These are phyloP conservation scores for Pandemis heparana DNA, from an alignment of 2,888 invertebrate genomes.

Conservation along the genomic window DNA sequence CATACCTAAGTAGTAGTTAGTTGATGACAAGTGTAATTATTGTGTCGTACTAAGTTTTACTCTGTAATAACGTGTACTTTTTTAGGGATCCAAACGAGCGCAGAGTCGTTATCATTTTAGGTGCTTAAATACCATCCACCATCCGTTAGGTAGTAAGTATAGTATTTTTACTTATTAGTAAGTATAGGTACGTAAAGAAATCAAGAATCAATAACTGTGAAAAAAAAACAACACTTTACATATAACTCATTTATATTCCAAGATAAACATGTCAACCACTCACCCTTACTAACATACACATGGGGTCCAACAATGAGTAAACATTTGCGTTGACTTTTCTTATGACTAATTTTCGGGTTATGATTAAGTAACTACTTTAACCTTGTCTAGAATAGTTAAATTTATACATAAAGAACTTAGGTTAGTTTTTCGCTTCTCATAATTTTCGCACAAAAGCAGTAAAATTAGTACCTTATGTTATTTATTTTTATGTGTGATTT, in stretches of 20 bases:
- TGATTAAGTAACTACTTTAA: background rate
- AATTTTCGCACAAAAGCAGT: too few species aligned
- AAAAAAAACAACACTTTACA: background rate
- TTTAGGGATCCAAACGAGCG: background rate
- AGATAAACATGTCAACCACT: background rate
- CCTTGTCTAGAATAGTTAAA: background rate
- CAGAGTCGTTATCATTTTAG: background rate
- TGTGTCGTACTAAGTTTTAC: background rate
- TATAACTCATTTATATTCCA: background rate
- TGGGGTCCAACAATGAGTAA: background rate
- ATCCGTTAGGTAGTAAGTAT: too few species aligned
- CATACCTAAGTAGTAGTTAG: background rate
- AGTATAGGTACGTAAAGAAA: too few species aligned
- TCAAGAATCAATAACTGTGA: too few species aligned
- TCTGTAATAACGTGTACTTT: background rate
- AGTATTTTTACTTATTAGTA: too few species aligned
- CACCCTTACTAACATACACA: too few species aligned
- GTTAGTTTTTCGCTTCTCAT: too few species aligned
- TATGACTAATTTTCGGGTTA: background rate
- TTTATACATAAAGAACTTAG: too few species aligned
- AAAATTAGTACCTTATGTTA: too few species aligned
- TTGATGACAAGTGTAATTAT: background rate
- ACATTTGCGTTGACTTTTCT: background rate
- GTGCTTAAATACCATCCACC: background rate
- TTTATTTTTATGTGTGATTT: slow-evolving; percentile 5